Percentiles rank a stretch among this genome's conserved stretches.
These are phyloP conservation scores for Centropyge bicolor DNA, from an alignment of 2,797 vertebrate species.

Conservation along the genomic window DNA sequence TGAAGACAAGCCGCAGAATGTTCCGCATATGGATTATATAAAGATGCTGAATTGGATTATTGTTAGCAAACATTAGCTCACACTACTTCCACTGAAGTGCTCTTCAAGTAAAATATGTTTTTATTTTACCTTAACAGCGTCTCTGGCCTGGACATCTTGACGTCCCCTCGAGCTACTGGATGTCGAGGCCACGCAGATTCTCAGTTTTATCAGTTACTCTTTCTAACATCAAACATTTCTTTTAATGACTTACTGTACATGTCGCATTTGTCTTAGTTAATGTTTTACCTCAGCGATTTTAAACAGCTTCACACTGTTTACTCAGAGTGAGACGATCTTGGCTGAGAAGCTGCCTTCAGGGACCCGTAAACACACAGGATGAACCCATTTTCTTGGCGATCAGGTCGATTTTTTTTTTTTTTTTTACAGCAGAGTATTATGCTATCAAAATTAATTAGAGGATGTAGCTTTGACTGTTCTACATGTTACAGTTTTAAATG, in stretches of 20 bases:
- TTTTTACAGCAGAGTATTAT: neutral
- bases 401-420: neutral
- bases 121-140: neutral
- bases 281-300: neutral
- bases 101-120: neutral
- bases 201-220: neutral
- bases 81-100: neutral
- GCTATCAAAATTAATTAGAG: conserved; percentile 22
- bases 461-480: conserved; percentile 1
- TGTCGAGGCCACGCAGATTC: neutral
- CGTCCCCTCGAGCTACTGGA: neutral
- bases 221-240: neutral
- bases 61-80: neutral
- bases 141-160: neutral
- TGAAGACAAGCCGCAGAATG: neutral
- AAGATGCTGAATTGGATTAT: neutral
- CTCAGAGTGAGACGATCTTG: neutral
- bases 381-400: neutral
- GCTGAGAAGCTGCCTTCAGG: neutral
- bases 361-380: neutral
- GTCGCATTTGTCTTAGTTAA: neutral
- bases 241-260: neutral
- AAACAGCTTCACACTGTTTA: neutral
- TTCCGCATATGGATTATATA: neutral
- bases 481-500: conserved; percentile 28